Conservation (phyloP, 2,888 invertebrate species). For the Rotaria macrura region DNA sequence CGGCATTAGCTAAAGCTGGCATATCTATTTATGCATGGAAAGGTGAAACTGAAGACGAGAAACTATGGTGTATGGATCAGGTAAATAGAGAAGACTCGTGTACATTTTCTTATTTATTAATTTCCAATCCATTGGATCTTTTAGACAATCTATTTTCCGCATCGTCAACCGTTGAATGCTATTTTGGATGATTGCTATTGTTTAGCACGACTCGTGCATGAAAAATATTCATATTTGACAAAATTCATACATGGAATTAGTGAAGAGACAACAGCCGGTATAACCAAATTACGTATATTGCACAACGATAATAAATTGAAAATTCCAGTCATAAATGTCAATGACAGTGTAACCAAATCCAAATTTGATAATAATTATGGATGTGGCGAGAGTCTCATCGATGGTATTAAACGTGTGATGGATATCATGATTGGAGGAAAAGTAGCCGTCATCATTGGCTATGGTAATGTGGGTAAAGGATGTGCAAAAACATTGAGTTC, state of each 20-base stretch:
- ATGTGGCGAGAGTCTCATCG: constrained; percentile 24
- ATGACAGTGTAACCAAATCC: constrained; percentile 20
- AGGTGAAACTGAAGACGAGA: background rate
- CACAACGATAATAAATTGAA: background rate
- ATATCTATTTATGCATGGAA: background rate
- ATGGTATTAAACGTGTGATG: constrained; percentile 31
- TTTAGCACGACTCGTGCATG: background rate
- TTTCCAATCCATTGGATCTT: background rate
- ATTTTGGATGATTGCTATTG: background rate
- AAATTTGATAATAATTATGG: constrained; percentile 32
- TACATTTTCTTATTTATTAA: no score
- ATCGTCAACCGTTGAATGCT: background rate
- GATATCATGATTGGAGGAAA: constrained; percentile 32
- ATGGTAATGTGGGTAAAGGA: constrained; percentile 33
- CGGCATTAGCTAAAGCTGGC: background rate
- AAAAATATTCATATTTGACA: background rate
- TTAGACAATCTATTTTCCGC: background rate
- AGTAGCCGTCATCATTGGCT: background rate
- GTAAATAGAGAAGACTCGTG: no score
- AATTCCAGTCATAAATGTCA: background rate
- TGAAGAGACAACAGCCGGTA: constrained; percentile 2
- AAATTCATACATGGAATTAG: background rate
- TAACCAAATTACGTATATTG: background rate
- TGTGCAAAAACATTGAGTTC: constrained; percentile 15
- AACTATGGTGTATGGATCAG: background rate